A percentile compares a stretch with the other conserved stretches of the same genome.
These are phyloP conservation scores for Morpho deidamia DNA, from an alignment of 2,888 invertebrate genomes.

Conservation along the genomic window DNA sequence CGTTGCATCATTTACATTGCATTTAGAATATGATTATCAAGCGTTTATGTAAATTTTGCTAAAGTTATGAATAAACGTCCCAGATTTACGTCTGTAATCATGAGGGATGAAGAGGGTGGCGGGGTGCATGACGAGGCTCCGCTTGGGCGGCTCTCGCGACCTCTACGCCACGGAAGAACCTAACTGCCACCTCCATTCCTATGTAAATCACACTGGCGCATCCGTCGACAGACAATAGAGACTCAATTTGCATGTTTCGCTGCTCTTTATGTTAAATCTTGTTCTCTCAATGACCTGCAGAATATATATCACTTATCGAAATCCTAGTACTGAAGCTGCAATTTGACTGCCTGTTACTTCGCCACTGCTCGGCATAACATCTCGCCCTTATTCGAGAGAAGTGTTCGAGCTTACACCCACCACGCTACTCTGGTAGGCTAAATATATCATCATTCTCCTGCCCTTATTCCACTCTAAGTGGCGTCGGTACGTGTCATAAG, in stretches of 20 bases:
- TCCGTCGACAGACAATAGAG: conserved; percentile 61
- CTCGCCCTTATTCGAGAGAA: too few species aligned
- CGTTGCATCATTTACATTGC: conserved; percentile 13
- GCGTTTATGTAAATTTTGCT: conserved; percentile 65
- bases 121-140: conserved; percentile 2
- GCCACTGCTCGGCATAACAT: too few species aligned
- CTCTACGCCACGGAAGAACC: conserved; percentile 43
- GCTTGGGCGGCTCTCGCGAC: conserved; percentile 32
- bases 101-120: conserved; percentile 28
- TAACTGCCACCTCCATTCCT: conserved; percentile 67
- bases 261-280: conserved; percentile 54
- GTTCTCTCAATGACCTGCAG: conserved; percentile 31
- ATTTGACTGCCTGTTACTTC: too few species aligned
- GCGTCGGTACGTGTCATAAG: too few species aligned
- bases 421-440: too few species aligned
- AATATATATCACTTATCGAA: conserved; percentile 44
- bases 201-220: conserved; percentile 65
- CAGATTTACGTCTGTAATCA: conserved; percentile 61
- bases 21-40: conserved; percentile 38
- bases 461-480: too few species aligned
- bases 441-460: too few species aligned
- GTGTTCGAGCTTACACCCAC: too few species aligned
- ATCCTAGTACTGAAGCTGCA: conserved; percentile 14
- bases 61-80: conserved; percentile 61
- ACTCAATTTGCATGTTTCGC: conserved; percentile 65